These are phyloP conservation scores for Rhagoletis zephyria DNA, from an alignment of 1,140 invertebrate genomes.

Conservation along the genomic window DNA sequence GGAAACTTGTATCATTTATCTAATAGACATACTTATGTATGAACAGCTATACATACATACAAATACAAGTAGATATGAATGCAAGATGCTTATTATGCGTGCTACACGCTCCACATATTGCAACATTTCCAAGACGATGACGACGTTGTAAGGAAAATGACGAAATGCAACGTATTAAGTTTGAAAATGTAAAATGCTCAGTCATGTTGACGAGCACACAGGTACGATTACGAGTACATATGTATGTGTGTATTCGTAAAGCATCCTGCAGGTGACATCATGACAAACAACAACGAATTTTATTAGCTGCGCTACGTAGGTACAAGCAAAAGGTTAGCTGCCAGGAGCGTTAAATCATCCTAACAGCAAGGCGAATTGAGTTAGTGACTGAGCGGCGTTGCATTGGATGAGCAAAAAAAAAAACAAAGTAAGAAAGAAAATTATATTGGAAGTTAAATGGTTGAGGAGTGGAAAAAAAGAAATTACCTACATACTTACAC, in stretches of 20 bases:
- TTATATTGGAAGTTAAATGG: too few species aligned
- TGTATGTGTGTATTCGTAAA: too few species aligned
- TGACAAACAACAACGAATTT: not conserved
- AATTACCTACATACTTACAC: too few species aligned
- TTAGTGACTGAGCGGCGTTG: too few species aligned
- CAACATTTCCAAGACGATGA: too few species aligned
- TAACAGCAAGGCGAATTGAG: too few species aligned
- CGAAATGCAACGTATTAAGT: not conserved
- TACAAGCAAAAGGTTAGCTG: too few species aligned
- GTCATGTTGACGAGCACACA: not conserved
- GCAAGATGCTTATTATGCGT: not conserved
- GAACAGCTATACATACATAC: not conserved
- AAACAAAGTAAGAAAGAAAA: too few species aligned
- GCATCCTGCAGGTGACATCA: not conserved
- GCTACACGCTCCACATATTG: not conserved
- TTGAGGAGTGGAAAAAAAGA: too few species aligned
- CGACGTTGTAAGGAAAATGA: not conserved
- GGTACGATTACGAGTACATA: not conserved
- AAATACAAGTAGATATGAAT: not conserved
- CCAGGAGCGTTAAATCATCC: too few species aligned
- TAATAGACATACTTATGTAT: not conserved
- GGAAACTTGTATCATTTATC: conserved; percentile 27
- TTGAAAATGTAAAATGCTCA: not conserved
- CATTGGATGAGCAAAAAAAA: too few species aligned
- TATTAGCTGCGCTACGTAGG: not conserved